phyloP scores from a whole-genome alignment of 2,888 invertebrate genomes.

The Encarsia formosa region DNA sequence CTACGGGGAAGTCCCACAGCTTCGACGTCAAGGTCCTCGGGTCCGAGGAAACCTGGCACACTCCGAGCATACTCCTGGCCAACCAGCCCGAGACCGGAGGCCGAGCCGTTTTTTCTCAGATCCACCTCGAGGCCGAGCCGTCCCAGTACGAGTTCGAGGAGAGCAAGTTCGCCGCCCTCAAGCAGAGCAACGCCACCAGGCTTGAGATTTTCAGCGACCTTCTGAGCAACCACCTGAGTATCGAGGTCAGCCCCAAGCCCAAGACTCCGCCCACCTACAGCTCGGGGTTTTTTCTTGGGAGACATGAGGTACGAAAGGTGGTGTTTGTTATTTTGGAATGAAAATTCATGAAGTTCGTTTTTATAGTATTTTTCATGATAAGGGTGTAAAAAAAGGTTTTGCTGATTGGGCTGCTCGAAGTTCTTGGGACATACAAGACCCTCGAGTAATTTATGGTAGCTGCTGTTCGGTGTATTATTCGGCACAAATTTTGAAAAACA shows the following conservation, averaged over 20 bases:
- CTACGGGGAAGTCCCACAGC: conserved; percentile 60
- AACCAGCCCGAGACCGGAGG: conserved; percentile 63
- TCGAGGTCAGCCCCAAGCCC: conserved; percentile 55
- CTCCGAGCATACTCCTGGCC: conserved; percentile 75
- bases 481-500: too few species aligned
- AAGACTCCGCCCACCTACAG: conserved; percentile 51
- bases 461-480: too few species aligned
- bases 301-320: conserved; percentile 75
- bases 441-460: too few species aligned
- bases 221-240: conserved; percentile 64
- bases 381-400: too few species aligned
- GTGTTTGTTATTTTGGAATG: too few species aligned
- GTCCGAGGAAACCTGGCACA: conserved; percentile 83
- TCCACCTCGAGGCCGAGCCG: conserved; percentile 78
- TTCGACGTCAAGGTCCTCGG: conserved; percentile 74
- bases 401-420: too few species aligned
- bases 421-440: too few species aligned
- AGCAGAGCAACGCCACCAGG: conserved; percentile 66
- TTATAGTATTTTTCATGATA: too few species aligned
- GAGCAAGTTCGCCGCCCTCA: conserved; percentile 56
- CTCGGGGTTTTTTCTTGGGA: conserved; percentile 73
- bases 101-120: conserved; percentile 76
- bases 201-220: conserved; percentile 75
- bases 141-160: conserved; percentile 63
- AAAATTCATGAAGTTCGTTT: too few species aligned